Base-by-base conservation (phyloP, 2,797 vertebrate species). In the Pelodytes ibericus region DNA sequence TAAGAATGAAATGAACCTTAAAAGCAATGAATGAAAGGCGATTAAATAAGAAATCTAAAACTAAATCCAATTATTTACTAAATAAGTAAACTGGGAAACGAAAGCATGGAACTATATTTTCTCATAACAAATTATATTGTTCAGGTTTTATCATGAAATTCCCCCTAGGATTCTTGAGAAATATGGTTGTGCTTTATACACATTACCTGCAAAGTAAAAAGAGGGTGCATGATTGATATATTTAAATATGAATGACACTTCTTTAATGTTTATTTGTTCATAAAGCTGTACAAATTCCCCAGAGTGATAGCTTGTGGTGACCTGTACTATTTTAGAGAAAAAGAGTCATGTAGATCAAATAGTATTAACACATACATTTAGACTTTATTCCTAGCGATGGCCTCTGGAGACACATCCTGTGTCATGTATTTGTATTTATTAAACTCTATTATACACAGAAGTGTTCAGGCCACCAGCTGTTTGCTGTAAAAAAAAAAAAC, bases 51-150 rank as follows among this genome's bases (percentile, higher is more conserved):
- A 41, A 76, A 58, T 0, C 30, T 29, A 3, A 44, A 63, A 76
- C 29, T 20, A 62, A 68, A 62, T 70, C 58, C 47, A 25, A 62
- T 70, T 44, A 69, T 33, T 15, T 63, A 61, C 27, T 33, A 63
- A 57, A 56, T 44, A 47, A 62, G 56, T 39, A 20, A n/a, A n/a
- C n/a, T n/a, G 31, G 27, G 56, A 27, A 16, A 27, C 13, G 15
- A 16, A 44, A 3, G 1, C 11, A 22, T 26, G 7, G 24, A 27
- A 22, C 15, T 8, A 39, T 13, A 1, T 39, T 8, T 39, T 39
- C 36, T 39, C 49, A 53, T 53, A 24, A 24, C 49, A 53, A 13
- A 15, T 44, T 44, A 13, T 44, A 44, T 13, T 13, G 41, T 44
- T 44, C 1, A 44, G 41, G 41, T 53, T 53, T 5, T 16, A 53